Evolutionary conservation across 2,888 invertebrate genomes (phyloP).

Genomic region (Troides helena): DNA sequence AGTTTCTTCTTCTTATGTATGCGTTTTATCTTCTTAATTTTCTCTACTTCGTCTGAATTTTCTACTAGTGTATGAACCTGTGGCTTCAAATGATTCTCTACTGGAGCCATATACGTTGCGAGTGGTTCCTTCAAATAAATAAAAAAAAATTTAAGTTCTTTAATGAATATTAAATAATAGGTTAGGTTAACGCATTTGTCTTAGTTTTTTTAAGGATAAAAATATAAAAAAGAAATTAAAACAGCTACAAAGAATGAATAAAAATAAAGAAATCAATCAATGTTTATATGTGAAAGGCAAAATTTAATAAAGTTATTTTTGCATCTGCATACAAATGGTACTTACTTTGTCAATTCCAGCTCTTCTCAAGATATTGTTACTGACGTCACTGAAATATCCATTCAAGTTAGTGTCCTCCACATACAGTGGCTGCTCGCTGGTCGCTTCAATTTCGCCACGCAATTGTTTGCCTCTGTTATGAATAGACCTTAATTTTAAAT

Average conservation of each 20-base stretch:
- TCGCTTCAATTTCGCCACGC: slow-evolving; percentile 40
- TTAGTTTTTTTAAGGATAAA: no score
- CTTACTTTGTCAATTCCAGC: slow-evolving; percentile 49
- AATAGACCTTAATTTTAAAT: not conserved
- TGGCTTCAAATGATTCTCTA: slow-evolving; percentile 48
- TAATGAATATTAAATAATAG: no score
- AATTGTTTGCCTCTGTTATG: slow-evolving; percentile 52
- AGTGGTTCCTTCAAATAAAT: slow-evolving; percentile 46
- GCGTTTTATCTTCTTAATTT: slow-evolving; percentile 51
- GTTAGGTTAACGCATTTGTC: no score
- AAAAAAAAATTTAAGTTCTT: not conserved
- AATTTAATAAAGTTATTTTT: not conserved
- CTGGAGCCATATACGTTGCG: slow-evolving; percentile 64
- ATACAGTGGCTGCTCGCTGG: slow-evolving; percentile 54
- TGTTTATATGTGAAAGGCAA: not conserved
- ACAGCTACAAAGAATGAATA: no score
- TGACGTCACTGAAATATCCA: slow-evolving; percentile 69
- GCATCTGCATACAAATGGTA: not conserved
- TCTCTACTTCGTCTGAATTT: slow-evolving; percentile 36
- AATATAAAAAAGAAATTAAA: no score
- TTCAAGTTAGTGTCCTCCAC: slow-evolving; percentile 53
- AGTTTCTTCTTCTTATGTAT: slow-evolving; percentile 54
- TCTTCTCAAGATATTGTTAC: slow-evolving; percentile 54
- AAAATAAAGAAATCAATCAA: no score
- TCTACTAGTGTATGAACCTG: slow-evolving; percentile 27